Percentiles rank a stretch among this genome's conserved stretches.
These are phyloP conservation scores for Actenoides hombroni DNA, from an alignment of 2,113 vertebrate species.

Conservation along the genomic window DNA sequence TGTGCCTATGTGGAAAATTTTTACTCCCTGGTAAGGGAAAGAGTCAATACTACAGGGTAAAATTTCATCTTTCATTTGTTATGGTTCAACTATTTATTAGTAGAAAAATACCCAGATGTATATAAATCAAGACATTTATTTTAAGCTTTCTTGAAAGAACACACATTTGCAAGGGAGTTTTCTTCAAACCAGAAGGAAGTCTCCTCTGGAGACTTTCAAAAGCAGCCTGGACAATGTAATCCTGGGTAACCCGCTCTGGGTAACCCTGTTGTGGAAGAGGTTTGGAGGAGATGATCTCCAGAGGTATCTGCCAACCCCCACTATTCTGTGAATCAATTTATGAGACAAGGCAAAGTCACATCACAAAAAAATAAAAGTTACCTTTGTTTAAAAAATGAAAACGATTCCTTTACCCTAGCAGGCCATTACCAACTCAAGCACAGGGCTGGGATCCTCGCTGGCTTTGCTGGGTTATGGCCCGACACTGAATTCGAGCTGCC, in stretches of 20 bases:
- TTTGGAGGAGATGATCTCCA: too few species aligned
- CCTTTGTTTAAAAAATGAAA: background rate
- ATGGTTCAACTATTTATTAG: background rate
- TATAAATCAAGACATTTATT: background rate
- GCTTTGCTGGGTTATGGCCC: background rate
- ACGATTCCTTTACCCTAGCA: background rate
- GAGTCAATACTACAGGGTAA: background rate
- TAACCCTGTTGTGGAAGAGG: too few species aligned
- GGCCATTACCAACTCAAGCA: background rate
- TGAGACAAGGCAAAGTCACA: background rate
- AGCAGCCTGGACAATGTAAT: too few species aligned
- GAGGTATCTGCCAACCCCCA: too few species aligned
- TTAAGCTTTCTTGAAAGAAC: background rate
- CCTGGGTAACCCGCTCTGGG: too few species aligned
- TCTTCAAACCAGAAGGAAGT: background rate
- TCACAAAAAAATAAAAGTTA: background rate
- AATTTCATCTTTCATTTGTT: background rate
- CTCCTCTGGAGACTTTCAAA: too few species aligned
- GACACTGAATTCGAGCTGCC: background rate
- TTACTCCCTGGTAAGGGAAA: background rate
- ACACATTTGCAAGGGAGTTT: background rate
- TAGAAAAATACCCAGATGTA: background rate
- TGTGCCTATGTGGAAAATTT: background rate
- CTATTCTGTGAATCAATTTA: background rate
- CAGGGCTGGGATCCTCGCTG: background rate